Evolutionary conservation across 37 sponge, comb jelly and placozoan genomes (phyloP).

Genomic region (Diacarnus erythraeanus): DNA sequence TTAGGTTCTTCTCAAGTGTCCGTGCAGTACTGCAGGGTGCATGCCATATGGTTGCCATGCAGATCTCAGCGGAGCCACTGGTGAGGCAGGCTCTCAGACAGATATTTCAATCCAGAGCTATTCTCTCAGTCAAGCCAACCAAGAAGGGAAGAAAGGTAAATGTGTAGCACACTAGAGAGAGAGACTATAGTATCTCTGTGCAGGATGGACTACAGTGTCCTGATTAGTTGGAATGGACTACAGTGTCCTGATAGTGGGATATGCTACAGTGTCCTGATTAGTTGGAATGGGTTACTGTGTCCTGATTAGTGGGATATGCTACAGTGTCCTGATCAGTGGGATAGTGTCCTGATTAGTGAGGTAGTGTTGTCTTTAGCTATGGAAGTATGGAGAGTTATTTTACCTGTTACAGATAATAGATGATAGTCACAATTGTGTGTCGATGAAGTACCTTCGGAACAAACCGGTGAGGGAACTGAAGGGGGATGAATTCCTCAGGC

Average conservation of each 20-base stretch:
- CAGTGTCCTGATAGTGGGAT: too few species aligned
- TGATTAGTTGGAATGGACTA: too few species aligned
- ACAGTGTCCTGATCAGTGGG: neutral
- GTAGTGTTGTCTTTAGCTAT: too few species aligned
- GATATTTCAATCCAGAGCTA: slow-evolving; percentile 81
- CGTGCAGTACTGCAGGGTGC: slow-evolving; percentile 81
- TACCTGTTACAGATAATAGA: slow-evolving; percentile 69
- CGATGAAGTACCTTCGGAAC: slow-evolving; percentile 85
- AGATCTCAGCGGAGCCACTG: slow-evolving; percentile 87
- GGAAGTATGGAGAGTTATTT: too few species aligned
- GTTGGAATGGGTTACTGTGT: too few species aligned
- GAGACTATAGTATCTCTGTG: too few species aligned
- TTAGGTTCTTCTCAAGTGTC: slow-evolving; percentile 67
- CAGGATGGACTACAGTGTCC: too few species aligned
- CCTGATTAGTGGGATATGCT: too few species aligned
- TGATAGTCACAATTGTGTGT: slow-evolving; percentile 72
- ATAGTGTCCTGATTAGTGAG: neutral
- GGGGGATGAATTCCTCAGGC: slow-evolving; percentile 87
- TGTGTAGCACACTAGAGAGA: too few species aligned
- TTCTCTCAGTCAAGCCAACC: slow-evolving; percentile 81
- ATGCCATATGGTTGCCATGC: slow-evolving; percentile 92
- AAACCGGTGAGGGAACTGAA: slow-evolving; percentile 87
- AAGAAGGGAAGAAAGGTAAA: slow-evolving; percentile 89
- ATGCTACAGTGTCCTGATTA: too few species aligned
- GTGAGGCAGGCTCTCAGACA: slow-evolving; percentile 86